Evolutionary conservation across 2,797 vertebrate genomes (phyloP).

Genomic region (Anolis apletophallus): DNA sequence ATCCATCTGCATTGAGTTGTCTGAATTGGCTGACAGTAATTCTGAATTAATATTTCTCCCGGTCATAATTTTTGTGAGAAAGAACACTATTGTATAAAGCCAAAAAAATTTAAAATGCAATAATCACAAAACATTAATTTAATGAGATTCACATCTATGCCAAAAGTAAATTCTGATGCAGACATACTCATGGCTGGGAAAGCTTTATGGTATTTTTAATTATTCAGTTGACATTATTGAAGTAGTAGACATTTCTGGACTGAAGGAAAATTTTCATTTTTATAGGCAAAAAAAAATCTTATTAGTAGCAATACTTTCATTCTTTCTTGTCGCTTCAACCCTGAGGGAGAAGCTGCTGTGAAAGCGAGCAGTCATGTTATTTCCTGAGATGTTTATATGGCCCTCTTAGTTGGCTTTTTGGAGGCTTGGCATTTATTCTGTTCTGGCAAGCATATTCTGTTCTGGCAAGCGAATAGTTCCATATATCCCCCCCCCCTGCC

Average conservation of each 20-base stretch:
- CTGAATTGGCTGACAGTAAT: conserved; percentile 8
- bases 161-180: no score
- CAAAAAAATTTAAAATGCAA: not conserved
- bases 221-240: no score
- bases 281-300: no score
- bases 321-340: no score
- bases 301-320: no score
- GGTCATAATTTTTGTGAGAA: not conserved
- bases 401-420: not conserved
- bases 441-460: not conserved
- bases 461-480: no score
- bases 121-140: not conserved
- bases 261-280: no score
- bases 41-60: not conserved
- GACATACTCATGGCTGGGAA: not conserved
- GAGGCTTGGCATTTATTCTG: not conserved
- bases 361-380: not conserved
- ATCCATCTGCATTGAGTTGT: conserved; percentile 23
- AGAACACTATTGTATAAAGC: not conserved
- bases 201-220: no score
- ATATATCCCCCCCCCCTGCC: no score
- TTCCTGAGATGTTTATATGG: not conserved
- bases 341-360: no score
- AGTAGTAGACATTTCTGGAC: no score
- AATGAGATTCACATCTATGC: no score